Evolutionary conservation across 2,888 invertebrate genomes (phyloP).

Genomic region (Leptarthrus brevirostris): DNA sequence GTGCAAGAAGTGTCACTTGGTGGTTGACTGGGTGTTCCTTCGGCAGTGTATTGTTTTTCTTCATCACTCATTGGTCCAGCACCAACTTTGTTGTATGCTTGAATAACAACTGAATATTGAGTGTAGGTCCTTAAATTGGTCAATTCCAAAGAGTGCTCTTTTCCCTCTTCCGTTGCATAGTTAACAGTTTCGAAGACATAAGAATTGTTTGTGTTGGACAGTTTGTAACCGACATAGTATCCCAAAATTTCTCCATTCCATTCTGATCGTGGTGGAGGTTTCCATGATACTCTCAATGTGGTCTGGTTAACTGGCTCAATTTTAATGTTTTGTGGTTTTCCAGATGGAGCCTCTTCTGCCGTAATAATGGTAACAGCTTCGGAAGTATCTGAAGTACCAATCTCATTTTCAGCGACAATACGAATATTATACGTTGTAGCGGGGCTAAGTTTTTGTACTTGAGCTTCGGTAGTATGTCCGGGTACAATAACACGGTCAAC

Average conservation of each 20-base stretch:
- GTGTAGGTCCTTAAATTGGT: constrained; percentile 89
- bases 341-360: constrained; percentile 90
- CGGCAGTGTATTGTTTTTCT: constrained; percentile 91
- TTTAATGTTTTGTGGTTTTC: constrained; percentile 84
- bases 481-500: constrained; percentile 89
- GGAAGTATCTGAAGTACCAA: constrained; percentile 92
- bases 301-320: constrained; percentile 90
- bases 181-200: constrained; percentile 92
- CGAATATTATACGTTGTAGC: constrained; percentile 93
- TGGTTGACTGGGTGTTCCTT: constrained; percentile 92
- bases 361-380: constrained; percentile 95
- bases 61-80: constrained; percentile 92
- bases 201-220: constrained; percentile 85
- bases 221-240: constrained; percentile 90
- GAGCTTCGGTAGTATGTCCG: constrained; percentile 89
- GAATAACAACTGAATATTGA: constrained; percentile 94
- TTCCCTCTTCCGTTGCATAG: constrained; percentile 90
- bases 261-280: constrained; percentile 87
- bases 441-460: constrained; percentile 87
- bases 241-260: constrained; percentile 94
- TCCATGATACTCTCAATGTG: constrained; percentile 88
- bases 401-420: constrained; percentile 93
- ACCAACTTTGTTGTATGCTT: constrained; percentile 94
- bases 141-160: constrained; percentile 87
- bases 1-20: constrained; percentile 93